Base-by-base conservation (phyloP, 2,797 vertebrate species). In the Presbytis comata region DNA sequence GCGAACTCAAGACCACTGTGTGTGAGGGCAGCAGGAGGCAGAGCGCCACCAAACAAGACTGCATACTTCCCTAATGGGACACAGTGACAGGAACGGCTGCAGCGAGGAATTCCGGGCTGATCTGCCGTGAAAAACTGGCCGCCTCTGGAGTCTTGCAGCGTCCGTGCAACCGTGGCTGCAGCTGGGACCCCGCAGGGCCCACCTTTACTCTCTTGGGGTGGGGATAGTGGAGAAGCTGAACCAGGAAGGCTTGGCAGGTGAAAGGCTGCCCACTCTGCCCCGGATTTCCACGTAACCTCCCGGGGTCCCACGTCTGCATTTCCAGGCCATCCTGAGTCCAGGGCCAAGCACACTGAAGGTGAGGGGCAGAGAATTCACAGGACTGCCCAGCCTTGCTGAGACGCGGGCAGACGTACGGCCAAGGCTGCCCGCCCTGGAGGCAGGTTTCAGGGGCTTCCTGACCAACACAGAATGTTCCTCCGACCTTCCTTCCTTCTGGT, bases 331-430 rank as follows among this genome's bases (percentile, higher is more conserved):
- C 4, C 6, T 30, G 44, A 55, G 24, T 39, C 16, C n/a, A 1
- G n/a, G 41, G 8, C 4, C 41, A 9, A 10, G 11, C 0, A 9
- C 4, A 0, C 0, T 4, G 13, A 28, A 8, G 39, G 17, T 0
- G 17, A 24, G 8, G 3, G 5, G 3, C 7, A 39, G 19, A 36
- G 22, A 36, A 3, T 1, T 19, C 12, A 17, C 28, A 39, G 64
- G 46, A 22, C 28, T 3, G 16, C 17, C 30, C 22, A 13, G 8
- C 13, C 70, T 26, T 6, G 12, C 3, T 39, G 36, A 26, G 78
- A 21, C 17, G 1, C 0, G 4, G 2, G 24, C 8, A 19, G 10
- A 17, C 24, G 1, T 30, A 12, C 2, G 16, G 8, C 8, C 11
- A 5, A 3, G 41, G n/a, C 30, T 0, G 0, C 41, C 59, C 17